Percentiles rank a stretch among this genome's conserved stretches.
Evolutionary conservation across 2,113 vertebrate genomes (phyloP).

Genomic region (Calyptomena viridis): DNA sequence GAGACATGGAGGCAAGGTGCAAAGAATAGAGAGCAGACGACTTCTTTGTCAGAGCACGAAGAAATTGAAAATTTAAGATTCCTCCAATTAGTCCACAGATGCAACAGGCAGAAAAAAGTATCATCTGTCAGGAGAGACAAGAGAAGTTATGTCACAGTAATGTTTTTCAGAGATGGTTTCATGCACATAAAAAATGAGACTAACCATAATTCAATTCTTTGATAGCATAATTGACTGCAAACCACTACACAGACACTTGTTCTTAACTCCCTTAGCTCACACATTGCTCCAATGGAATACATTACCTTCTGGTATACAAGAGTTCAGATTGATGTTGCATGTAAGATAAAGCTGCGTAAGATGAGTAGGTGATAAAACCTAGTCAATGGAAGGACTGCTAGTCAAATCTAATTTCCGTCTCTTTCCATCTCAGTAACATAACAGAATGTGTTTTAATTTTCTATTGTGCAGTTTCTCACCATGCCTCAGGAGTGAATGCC

Average conservation of each 20-base stretch:
- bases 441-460: background rate
- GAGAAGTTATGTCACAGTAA: background rate
- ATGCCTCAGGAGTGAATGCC: background rate
- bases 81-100: slow-evolving; percentile 98
- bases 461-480: background rate
- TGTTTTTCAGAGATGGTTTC: background rate
- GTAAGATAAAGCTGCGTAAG: background rate
- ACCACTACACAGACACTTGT: background rate
- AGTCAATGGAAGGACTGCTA: background rate
- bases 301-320: background rate
- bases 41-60: slow-evolving; percentile 89
- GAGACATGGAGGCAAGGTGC: slow-evolving; percentile 91
- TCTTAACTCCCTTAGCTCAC: background rate
- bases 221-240: background rate
- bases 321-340: background rate
- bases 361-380: background rate
- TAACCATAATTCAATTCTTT: background rate
- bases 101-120: slow-evolving; percentile 97
- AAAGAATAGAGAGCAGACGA: slow-evolving; percentile 84
- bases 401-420: background rate
- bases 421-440: no score
- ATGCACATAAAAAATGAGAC: background rate
- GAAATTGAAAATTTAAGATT: slow-evolving; percentile 98
- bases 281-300: background rate
- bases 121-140: slow-evolving; percentile 85